phyloP scores from a whole-genome alignment of 2,888 invertebrate genomes.

The Muschampia plurimacula region DNA sequence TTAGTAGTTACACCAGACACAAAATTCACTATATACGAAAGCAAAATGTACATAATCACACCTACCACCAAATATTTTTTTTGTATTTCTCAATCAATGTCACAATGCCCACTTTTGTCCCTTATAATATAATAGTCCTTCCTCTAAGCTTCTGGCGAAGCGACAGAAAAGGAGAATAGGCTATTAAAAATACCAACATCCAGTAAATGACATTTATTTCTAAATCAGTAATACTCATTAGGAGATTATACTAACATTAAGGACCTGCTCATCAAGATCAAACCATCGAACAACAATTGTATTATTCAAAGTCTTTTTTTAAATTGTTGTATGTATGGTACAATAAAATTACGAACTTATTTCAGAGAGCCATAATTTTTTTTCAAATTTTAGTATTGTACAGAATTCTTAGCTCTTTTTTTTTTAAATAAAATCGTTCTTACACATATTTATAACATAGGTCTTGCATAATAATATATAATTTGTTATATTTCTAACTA shows the following conservation, averaged over 20 bases:
- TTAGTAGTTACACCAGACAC: too few species aligned
- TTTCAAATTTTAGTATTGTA: background rate
- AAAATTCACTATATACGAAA: too few species aligned
- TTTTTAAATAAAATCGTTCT: background rate
- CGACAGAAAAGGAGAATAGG: too few species aligned
- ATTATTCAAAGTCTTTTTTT: too few species aligned
- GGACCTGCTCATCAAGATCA: slow-evolving; percentile 5
- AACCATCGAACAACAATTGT: slow-evolving; percentile 5
- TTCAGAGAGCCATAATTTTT: slow-evolving; percentile 5
- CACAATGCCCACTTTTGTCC: too few species aligned
- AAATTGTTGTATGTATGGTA: too few species aligned
- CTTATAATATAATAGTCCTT: too few species aligned
- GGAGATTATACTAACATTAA: slow-evolving; percentile 59
- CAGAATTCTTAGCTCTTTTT: background rate
- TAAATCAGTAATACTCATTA: slow-evolving; percentile 67
- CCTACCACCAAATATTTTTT: too few species aligned
- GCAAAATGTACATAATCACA: too few species aligned
- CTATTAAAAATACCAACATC: too few species aligned
- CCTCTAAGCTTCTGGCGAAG: too few species aligned
- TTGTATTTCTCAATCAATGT: too few species aligned
- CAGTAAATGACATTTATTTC: slow-evolving; percentile 77
- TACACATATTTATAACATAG: background rate
- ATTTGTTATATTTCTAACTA: slow-evolving; percentile 8
- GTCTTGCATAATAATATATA: slow-evolving; percentile 6
- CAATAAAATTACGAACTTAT: background rate